A percentile compares a stretch with the other conserved stretches of the same genome.
phyloP scores from a whole-genome alignment of 2,888 invertebrate species.

The Ennomos quercinarius region DNA sequence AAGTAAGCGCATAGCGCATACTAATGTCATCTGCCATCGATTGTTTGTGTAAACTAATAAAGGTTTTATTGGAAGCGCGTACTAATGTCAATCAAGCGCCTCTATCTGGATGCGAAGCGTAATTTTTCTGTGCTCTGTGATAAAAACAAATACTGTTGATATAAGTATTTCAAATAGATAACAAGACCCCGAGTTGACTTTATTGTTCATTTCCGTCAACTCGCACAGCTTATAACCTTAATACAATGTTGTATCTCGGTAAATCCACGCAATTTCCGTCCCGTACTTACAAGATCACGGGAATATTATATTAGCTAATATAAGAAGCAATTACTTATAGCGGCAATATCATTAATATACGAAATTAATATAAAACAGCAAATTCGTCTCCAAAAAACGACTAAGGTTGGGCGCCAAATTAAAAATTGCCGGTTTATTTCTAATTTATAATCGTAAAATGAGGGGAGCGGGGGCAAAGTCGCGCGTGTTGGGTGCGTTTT shows the following conservation, averaged over 20 bases:
- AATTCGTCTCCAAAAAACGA: constrained; percentile 17
- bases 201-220: constrained; percentile 8
- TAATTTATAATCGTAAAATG: constrained; percentile 77
- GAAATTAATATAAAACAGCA: constrained; percentile 20
- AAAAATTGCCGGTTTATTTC: constrained; percentile 75
- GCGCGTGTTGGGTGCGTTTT: constrained; percentile 83
- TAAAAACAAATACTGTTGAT: too few relatives aligned
- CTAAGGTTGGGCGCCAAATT: constrained; percentile 51
- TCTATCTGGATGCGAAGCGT: too few relatives aligned
- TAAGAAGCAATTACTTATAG: constrained; percentile 25
- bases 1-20: too few relatives aligned
- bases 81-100: too few relatives aligned
- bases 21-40: too few relatives aligned
- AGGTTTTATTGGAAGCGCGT: too few relatives aligned
- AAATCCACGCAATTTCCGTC: constrained; percentile 18
- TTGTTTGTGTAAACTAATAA: too few relatives aligned
- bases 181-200: neutral
- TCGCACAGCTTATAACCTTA: constrained; percentile 1
- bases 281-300: constrained; percentile 14
- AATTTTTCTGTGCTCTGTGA: too few relatives aligned
- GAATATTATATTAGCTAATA: constrained; percentile 19
- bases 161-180: too few relatives aligned
- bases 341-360: constrained; percentile 14
- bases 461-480: constrained; percentile 45
- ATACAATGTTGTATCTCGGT: neutral